Evolutionary conservation across 2,888 invertebrate species (phyloP), one percentile per base, ranked within the genome.

Genomic region (Herminia tarsipennalis): DNA sequence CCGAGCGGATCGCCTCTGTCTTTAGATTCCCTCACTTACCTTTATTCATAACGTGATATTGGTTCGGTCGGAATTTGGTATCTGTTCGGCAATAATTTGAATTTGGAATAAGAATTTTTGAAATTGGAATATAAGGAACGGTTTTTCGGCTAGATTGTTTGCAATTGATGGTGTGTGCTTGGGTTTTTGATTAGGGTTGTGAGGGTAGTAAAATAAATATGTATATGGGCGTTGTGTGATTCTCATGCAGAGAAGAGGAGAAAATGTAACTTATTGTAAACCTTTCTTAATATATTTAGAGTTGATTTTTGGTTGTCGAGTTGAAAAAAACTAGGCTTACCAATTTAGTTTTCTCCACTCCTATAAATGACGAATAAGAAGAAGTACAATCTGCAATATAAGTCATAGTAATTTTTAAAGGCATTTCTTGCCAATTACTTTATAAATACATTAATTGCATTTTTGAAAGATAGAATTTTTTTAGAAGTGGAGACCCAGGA

Each of bases 1-100:
- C 62, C 63, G 54, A 56, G 46, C 59, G 61, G 55, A 63, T 57
- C 56, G 57, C 54, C 44, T 56, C 66, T 68, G 70, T 67, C 64
- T 68, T 64, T 54, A 57, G 63, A 65, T 46, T 56, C 50, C 40
- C 53, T 59, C 59, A 56, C 59, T 59, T 65, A 71, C 68, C 70
- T 72, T 71, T 68, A 71, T 72, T 72, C 70, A 71, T 71, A 72
- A 68, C 56, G 56, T 56, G 65, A 65, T 71, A 70, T 70, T 70
- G 65, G 66, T 61, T 56, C 54, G 54, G 45, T 37, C 34, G 56
- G 50, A 62, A 66, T 66, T 68, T 57, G 61, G 61, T 69, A 66
- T 61, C 61, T 63, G 54, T 69, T 63, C 60, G 57, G 54, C 46
- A 48, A 63, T 64, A 58, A 69, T 70, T 71, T 71, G 70, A 70